Evolutionary conservation across 64 coral and sea anemone genomes (phyloP), one percentile per base, ranked within the genome.

Genomic region (Exaiptasia diaphana): DNA sequence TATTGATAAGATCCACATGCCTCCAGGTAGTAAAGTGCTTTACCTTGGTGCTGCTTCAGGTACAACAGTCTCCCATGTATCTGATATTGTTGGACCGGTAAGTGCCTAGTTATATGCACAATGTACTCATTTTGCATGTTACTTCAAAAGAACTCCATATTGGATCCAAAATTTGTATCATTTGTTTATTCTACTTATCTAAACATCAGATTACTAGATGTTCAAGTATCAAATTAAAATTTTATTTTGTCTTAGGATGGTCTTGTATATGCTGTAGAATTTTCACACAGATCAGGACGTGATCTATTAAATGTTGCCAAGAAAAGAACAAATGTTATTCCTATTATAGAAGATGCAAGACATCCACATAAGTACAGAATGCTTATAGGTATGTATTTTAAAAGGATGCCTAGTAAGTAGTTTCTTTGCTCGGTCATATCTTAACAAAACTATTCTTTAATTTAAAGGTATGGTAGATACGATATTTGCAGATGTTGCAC

Each of bases 291-390:
- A 82, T 97, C 93, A 15, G 93, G 93, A 10, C 77, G 93, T 67
- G 93, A 97, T 80, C 88, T 97, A 5, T 91, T 97, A 23, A 97
- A 97, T 91, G 93, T 97, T 41, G 93, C 93, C 10, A 97, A 97
- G 76, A 97, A 97, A 74, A 91, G 93, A 84, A 97, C 93, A 67
- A 97, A 97, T 45, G 64, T 97, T 39, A 91, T 97, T 23, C 93
- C 93, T 17, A 97, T 97, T 31, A 97, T 97, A 13, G 93, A 97
- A 67, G 93, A 97, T 85, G 93, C 93, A 53, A 82, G 93, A 35
- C 93, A 97, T 79, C 93, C 93, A 9, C 93, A 97, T 64, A 97
- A 97, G 58, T 97, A 97, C 78, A 97, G 93, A 78, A 97, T 97
- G 93, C 58, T 97, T 70, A 73, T 97, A 38, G 93, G 93, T 97